These are phyloP conservation scores for Melipona beecheii DNA, from an alignment of 2,888 invertebrate genomes.

Conservation along the genomic window DNA sequence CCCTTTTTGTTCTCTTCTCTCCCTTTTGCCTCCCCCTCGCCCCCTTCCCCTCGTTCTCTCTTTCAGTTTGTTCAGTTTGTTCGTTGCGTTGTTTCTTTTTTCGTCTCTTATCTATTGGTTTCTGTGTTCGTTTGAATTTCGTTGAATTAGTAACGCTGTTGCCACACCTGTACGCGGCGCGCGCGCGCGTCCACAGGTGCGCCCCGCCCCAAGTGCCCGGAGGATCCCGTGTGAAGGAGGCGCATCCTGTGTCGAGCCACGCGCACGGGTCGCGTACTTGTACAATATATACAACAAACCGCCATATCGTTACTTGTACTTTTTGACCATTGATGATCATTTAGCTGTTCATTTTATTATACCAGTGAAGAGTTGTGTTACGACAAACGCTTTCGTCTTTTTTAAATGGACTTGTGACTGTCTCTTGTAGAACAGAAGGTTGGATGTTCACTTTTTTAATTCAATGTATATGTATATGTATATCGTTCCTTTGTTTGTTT, in stretches of 20 bases:
- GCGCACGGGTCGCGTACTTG: conserved; percentile 14
- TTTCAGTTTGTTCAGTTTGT: conserved; percentile 7
- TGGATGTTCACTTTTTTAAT: conserved; percentile 66
- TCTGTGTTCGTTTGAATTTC: conserved; percentile 62
- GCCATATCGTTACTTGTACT: conserved; percentile 35
- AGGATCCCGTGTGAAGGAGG: neutral
- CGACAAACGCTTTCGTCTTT: conserved; percentile 61
- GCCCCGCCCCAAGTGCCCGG: neutral
- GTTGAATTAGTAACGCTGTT: conserved; percentile 50
- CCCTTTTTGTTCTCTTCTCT: no score
- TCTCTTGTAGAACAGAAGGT: conserved; percentile 65
- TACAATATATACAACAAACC: conserved; percentile 33
- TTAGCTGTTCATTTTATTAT: conserved; percentile 46
- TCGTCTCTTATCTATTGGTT: conserved; percentile 37
- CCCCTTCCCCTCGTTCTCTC: neutral
- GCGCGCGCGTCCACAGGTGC: conserved; percentile 4
- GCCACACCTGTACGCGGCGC: conserved; percentile 30
- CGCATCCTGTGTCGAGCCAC: neutral
- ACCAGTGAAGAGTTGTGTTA: conserved; percentile 38
- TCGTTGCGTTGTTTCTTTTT: conserved; percentile 15
- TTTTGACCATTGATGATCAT: conserved; percentile 35
- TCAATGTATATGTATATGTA: conserved; percentile 43
- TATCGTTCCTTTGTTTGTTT: conserved; percentile 46
- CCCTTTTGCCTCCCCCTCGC: neutral
- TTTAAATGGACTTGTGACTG: conserved; percentile 65